Conservation (phyloP, 2,113 vertebrate species). For the Hylia prasina region DNA sequence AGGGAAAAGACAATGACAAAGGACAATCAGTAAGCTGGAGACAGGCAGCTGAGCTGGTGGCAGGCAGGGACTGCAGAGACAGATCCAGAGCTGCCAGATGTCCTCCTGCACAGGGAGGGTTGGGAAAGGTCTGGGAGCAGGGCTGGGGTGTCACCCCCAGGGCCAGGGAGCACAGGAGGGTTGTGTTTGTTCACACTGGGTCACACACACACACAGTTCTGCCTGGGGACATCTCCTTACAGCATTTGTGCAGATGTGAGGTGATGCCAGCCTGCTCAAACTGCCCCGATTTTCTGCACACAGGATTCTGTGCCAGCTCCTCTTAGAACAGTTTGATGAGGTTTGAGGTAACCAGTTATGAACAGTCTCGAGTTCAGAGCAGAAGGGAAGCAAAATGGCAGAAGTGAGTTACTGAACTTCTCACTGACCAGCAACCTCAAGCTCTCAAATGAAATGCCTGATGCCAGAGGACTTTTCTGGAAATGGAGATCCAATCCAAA, state of each 20-base stretch:
- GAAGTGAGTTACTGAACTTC: neutral
- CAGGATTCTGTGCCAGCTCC: neutral
- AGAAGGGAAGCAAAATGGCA: neutral
- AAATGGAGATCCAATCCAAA: neutral
- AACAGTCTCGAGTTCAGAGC: neutral
- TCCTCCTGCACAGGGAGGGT: neutral
- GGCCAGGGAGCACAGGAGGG: neutral
- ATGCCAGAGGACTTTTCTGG: neutral
- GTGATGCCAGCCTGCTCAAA: neutral
- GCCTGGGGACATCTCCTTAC: neutral
- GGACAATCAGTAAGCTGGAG: neutral
- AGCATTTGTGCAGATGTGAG: neutral
- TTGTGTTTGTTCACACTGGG: accelerated
- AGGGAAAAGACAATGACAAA: neutral
- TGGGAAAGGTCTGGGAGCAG: neutral
- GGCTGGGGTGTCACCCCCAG: neutral
- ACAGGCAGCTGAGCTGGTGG: neutral
- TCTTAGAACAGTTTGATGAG: neutral
- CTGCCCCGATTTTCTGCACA: neutral
- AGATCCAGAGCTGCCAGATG: neutral
- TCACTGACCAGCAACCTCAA: neutral
- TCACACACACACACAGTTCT: accelerated
- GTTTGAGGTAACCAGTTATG: neutral
- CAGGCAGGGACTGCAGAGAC: neutral
- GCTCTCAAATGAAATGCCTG: neutral